These are phyloP conservation scores for Cynodonichthys magdalenae DNA, from an alignment of 2,797 vertebrate species.

Conservation along the genomic window DNA sequence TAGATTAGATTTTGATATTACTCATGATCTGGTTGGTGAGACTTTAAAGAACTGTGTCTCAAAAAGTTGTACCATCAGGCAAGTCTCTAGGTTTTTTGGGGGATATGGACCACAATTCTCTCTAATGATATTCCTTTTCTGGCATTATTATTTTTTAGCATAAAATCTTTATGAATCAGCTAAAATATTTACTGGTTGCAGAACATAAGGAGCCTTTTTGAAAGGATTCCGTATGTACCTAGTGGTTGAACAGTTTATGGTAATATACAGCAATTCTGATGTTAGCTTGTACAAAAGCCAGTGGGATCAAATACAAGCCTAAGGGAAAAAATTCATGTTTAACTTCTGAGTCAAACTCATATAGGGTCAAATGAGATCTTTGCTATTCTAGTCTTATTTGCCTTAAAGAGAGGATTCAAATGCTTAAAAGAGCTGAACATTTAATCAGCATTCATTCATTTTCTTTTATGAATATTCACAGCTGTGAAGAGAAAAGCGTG, in stretches of 20 bases:
- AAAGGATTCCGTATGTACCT: background rate
- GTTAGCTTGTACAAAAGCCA: background rate
- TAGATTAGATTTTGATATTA: background rate
- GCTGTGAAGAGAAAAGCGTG: conserved; percentile 22
- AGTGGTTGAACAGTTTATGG: no score
- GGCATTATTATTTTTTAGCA: background rate
- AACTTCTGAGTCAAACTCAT: no score
- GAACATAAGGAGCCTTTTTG: background rate
- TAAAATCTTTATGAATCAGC: background rate
- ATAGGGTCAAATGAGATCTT: no score
- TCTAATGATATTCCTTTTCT: background rate
- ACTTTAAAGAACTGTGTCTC: background rate
- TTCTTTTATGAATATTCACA: conserved; percentile 44
- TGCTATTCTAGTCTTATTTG: background rate
- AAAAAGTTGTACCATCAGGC: background rate
- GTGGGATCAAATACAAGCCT: background rate
- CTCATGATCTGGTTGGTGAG: no score
- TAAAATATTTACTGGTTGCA: background rate
- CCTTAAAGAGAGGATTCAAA: background rate
- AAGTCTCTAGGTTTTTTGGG: no score
- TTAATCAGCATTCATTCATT: conserved; percentile 23
- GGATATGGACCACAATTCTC: no score
- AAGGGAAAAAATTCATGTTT: background rate
- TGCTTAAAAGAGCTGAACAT: conserved; percentile 33
- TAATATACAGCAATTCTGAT: no score